Conservation (phyloP, 2,797 vertebrate species). For the Pelochelys cantorii region DNA sequence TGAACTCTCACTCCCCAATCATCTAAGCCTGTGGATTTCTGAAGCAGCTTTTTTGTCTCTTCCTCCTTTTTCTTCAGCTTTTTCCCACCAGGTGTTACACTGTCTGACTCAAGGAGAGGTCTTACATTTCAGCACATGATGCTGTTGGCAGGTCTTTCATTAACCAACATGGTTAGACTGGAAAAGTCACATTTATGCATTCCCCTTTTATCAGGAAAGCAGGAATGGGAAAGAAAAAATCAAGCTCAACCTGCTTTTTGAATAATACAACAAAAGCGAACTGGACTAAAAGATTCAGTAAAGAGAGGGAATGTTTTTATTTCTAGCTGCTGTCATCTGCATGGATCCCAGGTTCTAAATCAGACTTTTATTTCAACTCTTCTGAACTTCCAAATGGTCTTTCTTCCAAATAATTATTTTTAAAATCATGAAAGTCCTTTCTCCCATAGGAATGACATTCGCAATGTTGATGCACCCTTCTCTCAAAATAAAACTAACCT, state of each 20-base stretch:
- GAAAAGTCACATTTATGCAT: constrained; percentile 1
- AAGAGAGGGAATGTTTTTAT: background rate
- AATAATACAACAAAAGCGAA: background rate
- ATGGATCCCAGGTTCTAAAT: background rate
- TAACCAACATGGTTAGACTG: background rate
- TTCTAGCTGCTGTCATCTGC: background rate
- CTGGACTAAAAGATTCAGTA: background rate
- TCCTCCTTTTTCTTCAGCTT: constrained; percentile 7
- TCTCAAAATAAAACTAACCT: background rate
- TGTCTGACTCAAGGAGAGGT: constrained; percentile 8
- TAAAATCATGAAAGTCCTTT: background rate
- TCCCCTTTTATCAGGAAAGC: background rate
- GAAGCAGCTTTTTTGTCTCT: background rate
- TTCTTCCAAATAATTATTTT: background rate
- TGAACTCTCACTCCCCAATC: background rate
- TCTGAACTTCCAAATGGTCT: background rate
- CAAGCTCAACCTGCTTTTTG: background rate
- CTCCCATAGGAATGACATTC: background rate
- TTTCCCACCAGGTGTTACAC: constrained; percentile 6
- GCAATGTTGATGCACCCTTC: background rate
- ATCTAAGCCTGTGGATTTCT: background rate
- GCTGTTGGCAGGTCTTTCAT: background rate
- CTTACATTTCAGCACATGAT: background rate
- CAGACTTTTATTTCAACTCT: background rate
- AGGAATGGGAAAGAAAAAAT: background rate